A percentile compares a stretch with the other conserved stretches of the same genome.
phyloP scores from a whole-genome alignment of 2,113 vertebrate species.

The Mastomys natalensis region DNA sequence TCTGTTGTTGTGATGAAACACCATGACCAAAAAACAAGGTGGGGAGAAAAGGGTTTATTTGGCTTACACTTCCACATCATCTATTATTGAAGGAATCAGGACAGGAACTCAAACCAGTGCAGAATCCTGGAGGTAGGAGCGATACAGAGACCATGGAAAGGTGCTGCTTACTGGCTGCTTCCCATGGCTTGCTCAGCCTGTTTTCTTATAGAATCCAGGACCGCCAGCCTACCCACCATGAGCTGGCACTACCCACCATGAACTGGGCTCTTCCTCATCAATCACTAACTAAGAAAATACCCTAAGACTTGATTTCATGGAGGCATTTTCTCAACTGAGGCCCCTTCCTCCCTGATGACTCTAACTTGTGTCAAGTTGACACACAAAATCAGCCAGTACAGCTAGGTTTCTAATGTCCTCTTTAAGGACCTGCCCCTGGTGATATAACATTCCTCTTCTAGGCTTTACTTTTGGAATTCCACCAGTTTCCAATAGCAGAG shows the following conservation, averaged over 20 bases:
- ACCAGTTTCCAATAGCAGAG: not conserved
- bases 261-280: not conserved
- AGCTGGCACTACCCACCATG: not conserved
- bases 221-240: not conserved
- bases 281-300: not conserved
- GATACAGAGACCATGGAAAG: not conserved
- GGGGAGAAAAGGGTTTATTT: not conserved
- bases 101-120: not conserved
- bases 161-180: not conserved
- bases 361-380: not conserved
- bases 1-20: not conserved
- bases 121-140: not conserved
- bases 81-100: not conserved
- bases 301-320: not conserved
- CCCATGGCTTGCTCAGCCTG: not conserved
- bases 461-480: not conserved
- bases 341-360: not conserved
- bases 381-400: not conserved
- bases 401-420: not conserved
- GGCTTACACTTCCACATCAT: not conserved
- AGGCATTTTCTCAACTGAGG: not conserved
- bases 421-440: not conserved
- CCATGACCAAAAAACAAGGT: not conserved
- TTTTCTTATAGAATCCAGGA: not conserved
- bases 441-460: not conserved